Evolutionary conservation across 2,113 vertebrate genomes (phyloP).

Genomic region (Cyanoderma ruficeps): DNA sequence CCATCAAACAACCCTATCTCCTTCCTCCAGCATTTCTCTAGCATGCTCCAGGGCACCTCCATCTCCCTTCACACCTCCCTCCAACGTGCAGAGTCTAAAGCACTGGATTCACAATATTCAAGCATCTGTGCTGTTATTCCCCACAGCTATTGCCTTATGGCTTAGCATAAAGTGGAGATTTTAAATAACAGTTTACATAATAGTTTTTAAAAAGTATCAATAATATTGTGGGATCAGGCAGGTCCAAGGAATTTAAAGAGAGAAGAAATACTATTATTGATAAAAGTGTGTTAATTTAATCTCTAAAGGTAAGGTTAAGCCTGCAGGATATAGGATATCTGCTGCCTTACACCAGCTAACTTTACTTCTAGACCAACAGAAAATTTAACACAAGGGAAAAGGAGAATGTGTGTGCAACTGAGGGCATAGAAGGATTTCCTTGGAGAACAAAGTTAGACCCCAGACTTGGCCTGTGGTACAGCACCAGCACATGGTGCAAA

Average conservation of each 20-base stretch:
- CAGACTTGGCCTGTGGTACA: background rate
- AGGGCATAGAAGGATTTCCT: background rate
- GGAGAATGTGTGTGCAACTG: background rate
- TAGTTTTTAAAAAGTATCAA: background rate
- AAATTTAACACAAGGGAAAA: background rate
- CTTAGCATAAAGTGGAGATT: background rate
- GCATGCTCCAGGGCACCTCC: background rate
- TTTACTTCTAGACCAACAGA: background rate
- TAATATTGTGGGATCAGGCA: background rate
- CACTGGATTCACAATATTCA: background rate
- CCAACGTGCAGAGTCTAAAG: background rate
- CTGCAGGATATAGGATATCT: background rate
- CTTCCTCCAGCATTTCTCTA: background rate
- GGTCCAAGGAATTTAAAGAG: background rate
- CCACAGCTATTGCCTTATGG: background rate
- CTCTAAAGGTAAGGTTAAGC: conserved; percentile 6
- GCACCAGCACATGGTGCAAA: background rate
- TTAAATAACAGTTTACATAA: background rate
- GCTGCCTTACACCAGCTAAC: background rate
- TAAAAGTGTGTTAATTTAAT: background rate
- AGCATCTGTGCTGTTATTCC: background rate
- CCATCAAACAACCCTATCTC: background rate
- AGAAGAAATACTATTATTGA: background rate
- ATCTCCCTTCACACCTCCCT: background rate
- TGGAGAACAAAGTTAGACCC: background rate